Evolutionary conservation across 1,140 invertebrate genomes (phyloP), one percentile per base, ranked within the genome.

Genomic region (Aphidius gifuensis): DNA sequence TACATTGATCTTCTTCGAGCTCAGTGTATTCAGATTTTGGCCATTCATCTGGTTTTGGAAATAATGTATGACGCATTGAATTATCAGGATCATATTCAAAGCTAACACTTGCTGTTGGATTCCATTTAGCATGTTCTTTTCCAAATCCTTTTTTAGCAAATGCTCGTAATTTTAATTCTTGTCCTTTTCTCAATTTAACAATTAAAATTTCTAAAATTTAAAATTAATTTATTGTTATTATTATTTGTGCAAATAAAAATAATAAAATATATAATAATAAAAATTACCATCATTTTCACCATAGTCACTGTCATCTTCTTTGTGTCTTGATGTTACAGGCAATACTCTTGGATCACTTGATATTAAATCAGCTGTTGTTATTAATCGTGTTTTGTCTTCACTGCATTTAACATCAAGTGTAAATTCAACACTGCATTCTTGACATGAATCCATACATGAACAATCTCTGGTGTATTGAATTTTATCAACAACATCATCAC

Each of bases 61-160:
- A 98, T 3, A 97, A 83, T 1, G 97, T 99, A 74, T 99, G 98
- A 57, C 96, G 85, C 85, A 99, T 91, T 1, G 90, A 84, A 85
- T 99, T 99, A 76, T 99, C 98, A 5, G 98, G 98, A 83, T 99
- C 98, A 85, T 99, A 99, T 81, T 99, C 97, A 82, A 99, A 99
- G 46, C 91, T 91, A 9, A 99, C 97, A 61, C 96, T 96, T 66
- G 92, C 92, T 2, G 97, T 99, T 9, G 97, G 97, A 83, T 99
- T 99, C 97, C 97, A 99, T 81, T 99, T 99, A 2, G 98, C 97
- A 84, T 99, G 98, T 77, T 99, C 98, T 78, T 99, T 99, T 3
- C 96, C 97, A 84, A 99, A 99, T 40, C 96, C 87, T 80, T 92
- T 92, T 68, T 97, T 96, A 1, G 97, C 98, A 85, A 96, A 99